These are phyloP conservation scores for Gulo gulo DNA, from an alignment of 2,113 vertebrate genomes.

Conservation along the genomic window DNA sequence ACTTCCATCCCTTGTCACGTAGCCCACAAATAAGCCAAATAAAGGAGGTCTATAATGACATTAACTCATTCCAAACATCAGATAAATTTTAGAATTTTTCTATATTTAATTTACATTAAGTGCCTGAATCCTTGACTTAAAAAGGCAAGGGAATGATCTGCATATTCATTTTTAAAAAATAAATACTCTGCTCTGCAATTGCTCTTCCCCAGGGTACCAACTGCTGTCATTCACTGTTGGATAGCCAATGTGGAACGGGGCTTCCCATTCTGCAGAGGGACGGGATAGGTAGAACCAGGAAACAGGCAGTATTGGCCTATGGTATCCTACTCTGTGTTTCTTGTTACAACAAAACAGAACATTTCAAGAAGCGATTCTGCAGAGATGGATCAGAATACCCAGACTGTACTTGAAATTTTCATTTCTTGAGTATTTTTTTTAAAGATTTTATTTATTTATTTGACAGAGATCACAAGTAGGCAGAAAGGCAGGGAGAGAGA, in stretches of 20 bases:
- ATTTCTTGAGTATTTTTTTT: background rate
- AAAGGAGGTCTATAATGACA: slow-evolving; percentile 7
- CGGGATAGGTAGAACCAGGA: background rate
- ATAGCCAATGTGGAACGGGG: too few relatives aligned
- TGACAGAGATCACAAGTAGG: too few relatives aligned
- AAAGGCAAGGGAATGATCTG: slow-evolving; percentile 31
- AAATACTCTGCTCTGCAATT: background rate
- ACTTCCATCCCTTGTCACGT: background rate
- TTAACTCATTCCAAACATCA: background rate
- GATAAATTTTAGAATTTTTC: slow-evolving; percentile 16
- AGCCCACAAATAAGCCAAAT: background rate
- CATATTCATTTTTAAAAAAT: slow-evolving; percentile 26
- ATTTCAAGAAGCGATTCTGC: background rate
- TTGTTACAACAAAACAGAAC: background rate
- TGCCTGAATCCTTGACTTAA: slow-evolving; percentile 18
- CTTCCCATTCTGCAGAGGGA: background rate
- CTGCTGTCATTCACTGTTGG: background rate
- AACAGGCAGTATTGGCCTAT: background rate
- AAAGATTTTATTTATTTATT: too few relatives aligned
- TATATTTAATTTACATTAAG: slow-evolving; percentile 52
- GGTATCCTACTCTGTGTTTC: background rate
- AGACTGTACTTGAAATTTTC: background rate
- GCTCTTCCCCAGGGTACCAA: background rate
- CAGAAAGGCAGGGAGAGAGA: too few relatives aligned
- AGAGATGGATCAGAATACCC: background rate